A percentile compares a stretch with the other conserved stretches of the same genome.
Evolutionary conservation across 2,113 vertebrate species (phyloP).

Genomic region (Dasyurus viverrinus): DNA sequence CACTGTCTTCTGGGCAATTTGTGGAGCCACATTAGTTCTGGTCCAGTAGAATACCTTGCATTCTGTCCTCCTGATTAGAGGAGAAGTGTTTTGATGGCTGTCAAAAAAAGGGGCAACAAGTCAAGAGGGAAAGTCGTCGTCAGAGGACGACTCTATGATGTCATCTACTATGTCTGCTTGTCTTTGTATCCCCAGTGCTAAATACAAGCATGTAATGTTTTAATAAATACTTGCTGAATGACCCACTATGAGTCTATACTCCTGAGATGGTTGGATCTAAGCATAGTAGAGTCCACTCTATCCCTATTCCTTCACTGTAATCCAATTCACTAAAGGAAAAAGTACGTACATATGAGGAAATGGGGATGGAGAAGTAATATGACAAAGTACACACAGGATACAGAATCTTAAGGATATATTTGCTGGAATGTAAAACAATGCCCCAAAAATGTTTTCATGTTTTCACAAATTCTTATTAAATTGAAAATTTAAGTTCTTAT

Average conservation of each 20-base stretch:
- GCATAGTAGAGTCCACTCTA: not conserved
- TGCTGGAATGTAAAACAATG: not conserved
- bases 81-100: slow-evolving; percentile 16
- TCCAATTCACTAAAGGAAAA: not conserved
- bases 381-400: not conserved
- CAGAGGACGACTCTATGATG: slow-evolving; percentile 41
- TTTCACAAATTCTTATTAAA: not conserved
- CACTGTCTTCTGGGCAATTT: not conserved
- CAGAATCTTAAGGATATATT: not conserved
- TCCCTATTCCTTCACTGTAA: not conserved
- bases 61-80: slow-evolving; percentile 47
- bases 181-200: not conserved
- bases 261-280: not conserved
- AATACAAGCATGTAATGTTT: not conserved
- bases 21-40: not conserved
- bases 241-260: not conserved
- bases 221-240: not conserved
- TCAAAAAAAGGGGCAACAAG: slow-evolving; percentile 8
- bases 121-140: slow-evolving; percentile 18
- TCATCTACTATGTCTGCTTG: slow-evolving; percentile 20
- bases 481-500: not conserved
- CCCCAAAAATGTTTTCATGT: not conserved
- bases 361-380: not conserved
- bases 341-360: not conserved
- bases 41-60: slow-evolving; percentile 3